A percentile compares a stretch with the other conserved stretches of the same genome.
Conservation (phyloP, 2,113 vertebrate genomes). For the Herpetotheres cachinnans region DNA sequence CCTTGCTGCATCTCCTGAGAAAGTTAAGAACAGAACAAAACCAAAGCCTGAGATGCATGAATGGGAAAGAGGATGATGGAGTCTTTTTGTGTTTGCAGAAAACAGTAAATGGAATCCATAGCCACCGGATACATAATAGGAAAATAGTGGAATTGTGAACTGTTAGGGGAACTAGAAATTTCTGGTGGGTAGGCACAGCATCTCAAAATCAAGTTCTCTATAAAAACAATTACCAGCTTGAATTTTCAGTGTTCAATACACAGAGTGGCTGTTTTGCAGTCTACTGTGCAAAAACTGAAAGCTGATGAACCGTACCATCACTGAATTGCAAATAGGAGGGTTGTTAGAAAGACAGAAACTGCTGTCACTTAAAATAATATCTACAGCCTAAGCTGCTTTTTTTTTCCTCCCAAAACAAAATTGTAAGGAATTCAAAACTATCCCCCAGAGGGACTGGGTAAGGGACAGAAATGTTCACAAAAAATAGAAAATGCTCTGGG, state of each 20-base stretch:
- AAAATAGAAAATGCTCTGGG: background rate
- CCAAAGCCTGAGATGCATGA: background rate
- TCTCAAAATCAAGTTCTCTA: slow-evolving; percentile 22
- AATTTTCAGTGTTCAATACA: slow-evolving; percentile 46
- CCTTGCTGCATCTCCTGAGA: background rate
- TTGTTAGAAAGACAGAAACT: slow-evolving; percentile 28
- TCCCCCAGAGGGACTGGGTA: background rate
- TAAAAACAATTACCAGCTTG: slow-evolving; percentile 42
- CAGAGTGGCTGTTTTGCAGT: slow-evolving; percentile 47
- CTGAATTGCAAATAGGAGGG: slow-evolving; percentile 44
- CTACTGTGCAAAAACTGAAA: slow-evolving; percentile 60
- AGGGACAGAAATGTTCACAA: background rate
- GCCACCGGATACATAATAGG: background rate
- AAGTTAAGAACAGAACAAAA: background rate
- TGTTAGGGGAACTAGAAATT: slow-evolving; percentile 28
- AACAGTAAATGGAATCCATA: background rate
- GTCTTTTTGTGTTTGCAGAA: background rate
- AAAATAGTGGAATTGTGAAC: slow-evolving; percentile 14
- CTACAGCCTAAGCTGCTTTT: background rate
- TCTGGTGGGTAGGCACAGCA: slow-evolving; percentile 31
- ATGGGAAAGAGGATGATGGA: background rate
- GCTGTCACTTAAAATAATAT: slow-evolving; percentile 32
- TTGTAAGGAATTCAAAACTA: background rate
- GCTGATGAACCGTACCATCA: slow-evolving; percentile 47
- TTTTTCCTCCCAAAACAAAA: background rate